phyloP scores from a whole-genome alignment of 2,888 invertebrate species.

The Yponomeuta malinellus region DNA sequence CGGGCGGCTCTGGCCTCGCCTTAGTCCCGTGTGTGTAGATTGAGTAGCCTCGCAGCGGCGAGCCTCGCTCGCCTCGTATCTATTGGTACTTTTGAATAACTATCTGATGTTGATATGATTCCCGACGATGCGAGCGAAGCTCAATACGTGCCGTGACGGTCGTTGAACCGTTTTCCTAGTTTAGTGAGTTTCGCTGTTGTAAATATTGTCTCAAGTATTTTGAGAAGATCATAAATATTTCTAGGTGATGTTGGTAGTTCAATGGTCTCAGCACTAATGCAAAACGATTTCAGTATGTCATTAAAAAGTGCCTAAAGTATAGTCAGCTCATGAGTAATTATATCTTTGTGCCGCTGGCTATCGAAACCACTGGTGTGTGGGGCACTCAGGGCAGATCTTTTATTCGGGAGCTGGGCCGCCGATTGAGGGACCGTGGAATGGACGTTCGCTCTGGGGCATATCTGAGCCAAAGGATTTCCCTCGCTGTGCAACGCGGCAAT shows the following conservation, averaged over 20 bases:
- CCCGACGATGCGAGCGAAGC: slow-evolving; percentile 46
- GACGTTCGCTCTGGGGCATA: too few species aligned
- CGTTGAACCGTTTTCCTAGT: slow-evolving; percentile 66
- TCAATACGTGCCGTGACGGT: slow-evolving; percentile 68
- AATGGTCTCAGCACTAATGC: slow-evolving; percentile 17
- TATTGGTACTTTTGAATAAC: slow-evolving; percentile 9
- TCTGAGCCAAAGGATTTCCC: too few species aligned
- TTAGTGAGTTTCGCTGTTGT: slow-evolving; percentile 64
- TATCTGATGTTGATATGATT: slow-evolving; percentile 24
- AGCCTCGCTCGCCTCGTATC: slow-evolving; percentile 47
- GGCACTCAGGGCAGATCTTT: too few species aligned
- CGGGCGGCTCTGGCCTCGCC: slow-evolving; percentile 47
- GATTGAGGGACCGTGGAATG: too few species aligned
- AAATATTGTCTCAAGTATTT: slow-evolving; percentile 60
- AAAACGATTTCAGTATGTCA: background rate
- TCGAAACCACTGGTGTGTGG: too few species aligned
- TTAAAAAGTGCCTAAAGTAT: too few species aligned
- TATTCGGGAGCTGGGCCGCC: too few species aligned
- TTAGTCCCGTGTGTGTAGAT: slow-evolving; percentile 20
- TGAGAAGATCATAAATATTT: slow-evolving; percentile 44
- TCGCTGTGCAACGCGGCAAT: too few species aligned
- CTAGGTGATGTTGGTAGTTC: slow-evolving; percentile 53
- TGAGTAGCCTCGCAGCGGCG: slow-evolving; percentile 64
- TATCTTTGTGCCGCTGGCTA: too few species aligned
- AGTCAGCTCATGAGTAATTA: too few species aligned